Base-by-base conservation (phyloP, 2,113 vertebrate genomes). In the Lutjanus erythropterus region DNA sequence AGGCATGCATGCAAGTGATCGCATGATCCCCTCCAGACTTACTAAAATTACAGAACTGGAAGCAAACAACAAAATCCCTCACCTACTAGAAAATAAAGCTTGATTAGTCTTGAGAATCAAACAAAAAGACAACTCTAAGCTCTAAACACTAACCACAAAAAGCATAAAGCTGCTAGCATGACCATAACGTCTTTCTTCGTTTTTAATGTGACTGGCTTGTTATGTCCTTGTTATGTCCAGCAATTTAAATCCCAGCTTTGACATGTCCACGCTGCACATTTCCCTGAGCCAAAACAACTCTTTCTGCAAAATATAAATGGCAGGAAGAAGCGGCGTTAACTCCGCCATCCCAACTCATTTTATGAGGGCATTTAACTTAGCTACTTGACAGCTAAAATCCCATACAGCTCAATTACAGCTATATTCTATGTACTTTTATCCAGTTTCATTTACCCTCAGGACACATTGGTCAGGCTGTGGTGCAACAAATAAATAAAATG, bases 401-500 rank as follows among this genome's bases (percentile, higher is more conserved):
- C 75, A 59, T 64, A 60, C 60, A 56, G 52, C 69, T 73, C 37
- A 70, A 53, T 58, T 46, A 44, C 66, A 49, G 31, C 37, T 62
- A 33, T 39, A 81, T 78, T 70, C 19, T 3, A 19, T 29, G 12
- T 33, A 49, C 35, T 78, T 81, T 71, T 52, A 68, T 71, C 47
- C 19, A 42, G 7, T 69, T 70, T 23, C 27, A 69, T 61, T 70
- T 66, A 41, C 59, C 71, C 39, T 8, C 1, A 69, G 52, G 55
- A 44, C 62, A 56, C 55, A 71, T 50, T 67, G 41, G 42, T 56
- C 29, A 68, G 46, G 29, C 60, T 64, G 66, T 41, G n/a, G 33
- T 49, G 33, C 23, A 64, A 41, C 39, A 83, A 80, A 85, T 4
- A 60, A 71, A 81, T 80, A 71, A 62, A 27, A 74, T 11, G 49